Base-by-base conservation (phyloP, 2,888 invertebrate species). In the Rhogogaster chlorosoma region DNA sequence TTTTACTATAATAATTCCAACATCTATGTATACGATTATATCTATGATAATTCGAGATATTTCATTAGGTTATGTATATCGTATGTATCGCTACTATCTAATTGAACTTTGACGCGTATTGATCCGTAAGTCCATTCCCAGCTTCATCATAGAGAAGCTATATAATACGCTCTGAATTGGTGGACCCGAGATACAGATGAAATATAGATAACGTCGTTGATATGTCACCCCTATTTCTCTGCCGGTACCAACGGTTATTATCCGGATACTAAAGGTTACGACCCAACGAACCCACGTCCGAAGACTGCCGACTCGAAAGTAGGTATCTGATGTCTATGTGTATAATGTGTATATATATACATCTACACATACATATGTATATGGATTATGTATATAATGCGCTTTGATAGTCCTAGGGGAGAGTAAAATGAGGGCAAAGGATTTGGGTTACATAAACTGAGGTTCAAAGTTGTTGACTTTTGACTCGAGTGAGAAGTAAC, bases 231-330 rank as follows among this genome's bases (percentile, higher is more conserved):
- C 83, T 64, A 45, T 57, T 64, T 45, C 80, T 80, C 83, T 45
- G 67, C 26, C 18, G 67, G 83, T 83, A 83, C 45, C 26, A 45
- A 83, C 83, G 83, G 64, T 83, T 83, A 83, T 83, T 83, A 83
- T 83, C 67, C 45, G 64, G 67, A 83, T 83, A 61, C 80, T 42
- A 45, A 45, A 64, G 42, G 45, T 70, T 83, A 83, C 83, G 83
- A 83, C 83, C 83, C 67, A 45, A 61, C 61, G 83, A 83, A 67
- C 70, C 83, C 83, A 67, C 83, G 83, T 83, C 83, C 83, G 83
- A 83, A 61, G 49, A 67, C 83, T 70, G 83, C 45, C 67, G 36
- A 67, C 83, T 83, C 45, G 42, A 61, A 57, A 80, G 80, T 57
- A 36, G 42, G 67, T 57, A 67, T 83, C 83, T 45, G 38, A 80